Evolutionary conservation across 1,140 invertebrate species (phyloP).

Genomic region (Ylistrum balloti): DNA sequence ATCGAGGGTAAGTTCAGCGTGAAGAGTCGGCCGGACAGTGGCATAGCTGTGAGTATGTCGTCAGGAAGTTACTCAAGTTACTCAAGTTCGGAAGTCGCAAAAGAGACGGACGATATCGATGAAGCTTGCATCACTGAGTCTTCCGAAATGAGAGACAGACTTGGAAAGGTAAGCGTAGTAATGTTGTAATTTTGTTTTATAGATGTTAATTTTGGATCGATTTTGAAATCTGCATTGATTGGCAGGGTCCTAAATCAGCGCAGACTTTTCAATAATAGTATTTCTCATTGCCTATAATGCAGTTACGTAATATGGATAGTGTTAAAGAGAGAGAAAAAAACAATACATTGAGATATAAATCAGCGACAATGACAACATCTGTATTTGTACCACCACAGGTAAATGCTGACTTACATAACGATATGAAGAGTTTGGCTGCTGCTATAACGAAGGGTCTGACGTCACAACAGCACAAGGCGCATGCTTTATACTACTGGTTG

Average conservation of each 20-base stretch:
- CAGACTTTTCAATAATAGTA: no score
- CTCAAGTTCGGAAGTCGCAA: slow-evolving; percentile 70
- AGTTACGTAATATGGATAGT: no score
- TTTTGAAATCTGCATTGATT: neutral
- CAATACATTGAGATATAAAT: no score
- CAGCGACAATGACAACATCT: no score
- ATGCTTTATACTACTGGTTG: slow-evolving; percentile 74
- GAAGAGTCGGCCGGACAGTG: slow-evolving; percentile 73
- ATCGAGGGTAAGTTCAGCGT: slow-evolving; percentile 64
- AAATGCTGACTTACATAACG: slow-evolving; percentile 68
- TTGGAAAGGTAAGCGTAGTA: slow-evolving; percentile 59
- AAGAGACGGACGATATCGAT: slow-evolving; percentile 66
- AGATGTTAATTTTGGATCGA: neutral
- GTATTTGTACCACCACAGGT: slow-evolving; percentile 59
- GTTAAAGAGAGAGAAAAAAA: no score
- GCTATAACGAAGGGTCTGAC: slow-evolving; percentile 70
- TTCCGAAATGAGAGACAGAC: slow-evolving; percentile 66
- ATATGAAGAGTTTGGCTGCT: slow-evolving; percentile 71
- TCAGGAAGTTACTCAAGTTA: slow-evolving; percentile 75
- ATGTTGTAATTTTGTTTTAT: neutral
- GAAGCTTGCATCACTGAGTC: slow-evolving; percentile 71
- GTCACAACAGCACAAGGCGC: slow-evolving; percentile 68
- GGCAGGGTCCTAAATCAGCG: no score
- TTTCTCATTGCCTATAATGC: no score
- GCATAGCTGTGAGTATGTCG: slow-evolving; percentile 73